Evolutionary conservation across 2,797 vertebrate genomes (phyloP), one percentile per base, ranked within the genome.

Genomic region (Bryconaethiops microstoma): DNA sequence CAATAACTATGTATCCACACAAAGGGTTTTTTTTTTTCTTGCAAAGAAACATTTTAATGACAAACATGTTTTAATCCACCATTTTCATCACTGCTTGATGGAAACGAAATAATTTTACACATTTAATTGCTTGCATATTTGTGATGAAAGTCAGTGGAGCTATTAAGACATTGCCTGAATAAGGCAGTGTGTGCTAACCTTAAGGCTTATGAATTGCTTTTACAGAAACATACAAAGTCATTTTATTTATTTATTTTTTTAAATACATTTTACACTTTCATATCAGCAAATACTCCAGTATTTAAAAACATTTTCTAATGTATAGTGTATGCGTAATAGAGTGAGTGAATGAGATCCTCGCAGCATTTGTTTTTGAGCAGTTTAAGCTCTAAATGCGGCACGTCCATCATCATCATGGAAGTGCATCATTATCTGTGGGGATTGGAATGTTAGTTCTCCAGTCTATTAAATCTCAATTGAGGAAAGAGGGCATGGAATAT

Each of bases 381-480:
- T 59, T 77, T 78, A 74, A 39, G 59, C 40, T 54, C 65, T 80
- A 57, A 72, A 65, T 13, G 40, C 55, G 65, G 14, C 0, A 23
- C 9, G n/a, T 84, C 29, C 7, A 40, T 84, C 83, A 71, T 81
- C 65, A 70, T 81, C 77, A 83, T 23, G 7, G 19, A 76, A 35
- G 48, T 23, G 65, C 52, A 74, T 69, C 59, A 62, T 82, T 78
- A 78, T 64, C 39, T 63, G 35, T 57, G 50, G 65, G 79, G 54
- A 83, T 13, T 81, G 72, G 48, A 54, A 16, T 12, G 25, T 77
- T 77, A 79, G 60, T 21, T 89, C 88, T 88, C 82, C 77, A 83
- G 78, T 86, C 86, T 88, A 90, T 92, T 93, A 91, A 89, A 90
- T 86, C 77, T 81, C 83, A 89, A 84, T 90, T 90, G 89, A n/a